phyloP scores from a whole-genome alignment of 2,888 invertebrate genomes.

The Xestoiulus laeticollis region DNA sequence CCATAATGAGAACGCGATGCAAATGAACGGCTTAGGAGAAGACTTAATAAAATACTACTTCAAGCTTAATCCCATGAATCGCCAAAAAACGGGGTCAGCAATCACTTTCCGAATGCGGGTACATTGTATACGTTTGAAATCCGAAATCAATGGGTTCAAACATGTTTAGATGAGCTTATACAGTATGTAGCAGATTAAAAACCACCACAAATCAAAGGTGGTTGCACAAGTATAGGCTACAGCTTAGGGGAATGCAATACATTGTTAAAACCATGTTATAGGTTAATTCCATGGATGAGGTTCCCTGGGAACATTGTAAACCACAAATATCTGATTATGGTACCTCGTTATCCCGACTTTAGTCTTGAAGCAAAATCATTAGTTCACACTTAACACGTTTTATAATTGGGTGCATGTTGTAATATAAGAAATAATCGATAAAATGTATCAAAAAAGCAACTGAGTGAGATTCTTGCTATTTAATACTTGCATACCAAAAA shows the following conservation, averaged over 20 bases:
- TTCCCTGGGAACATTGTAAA: too few relatives aligned
- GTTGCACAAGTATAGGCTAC: background rate
- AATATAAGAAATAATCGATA: too few relatives aligned
- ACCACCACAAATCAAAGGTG: background rate
- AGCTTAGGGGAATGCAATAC: background rate
- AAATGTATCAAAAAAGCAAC: too few relatives aligned
- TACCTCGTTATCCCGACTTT: too few relatives aligned
- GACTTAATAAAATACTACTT: constrained; percentile 34
- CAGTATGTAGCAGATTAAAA: background rate
- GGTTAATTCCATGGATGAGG: too few relatives aligned
- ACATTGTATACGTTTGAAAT: background rate
- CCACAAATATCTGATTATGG: too few relatives aligned
- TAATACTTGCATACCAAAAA: too few relatives aligned
- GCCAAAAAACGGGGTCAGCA: background rate
- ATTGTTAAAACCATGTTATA: too few relatives aligned
- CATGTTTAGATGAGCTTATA: background rate
- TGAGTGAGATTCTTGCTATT: too few relatives aligned
- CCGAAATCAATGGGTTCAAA: background rate
- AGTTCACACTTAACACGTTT: too few relatives aligned
- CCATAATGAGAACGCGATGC: background rate
- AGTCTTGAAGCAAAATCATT: too few relatives aligned
- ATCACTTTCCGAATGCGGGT: background rate
- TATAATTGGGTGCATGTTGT: too few relatives aligned
- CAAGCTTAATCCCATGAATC: background rate
- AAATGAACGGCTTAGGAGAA: constrained; percentile 17